phyloP scores from a whole-genome alignment of 2,113 vertebrate species.

The Tragulus kanchil region DNA sequence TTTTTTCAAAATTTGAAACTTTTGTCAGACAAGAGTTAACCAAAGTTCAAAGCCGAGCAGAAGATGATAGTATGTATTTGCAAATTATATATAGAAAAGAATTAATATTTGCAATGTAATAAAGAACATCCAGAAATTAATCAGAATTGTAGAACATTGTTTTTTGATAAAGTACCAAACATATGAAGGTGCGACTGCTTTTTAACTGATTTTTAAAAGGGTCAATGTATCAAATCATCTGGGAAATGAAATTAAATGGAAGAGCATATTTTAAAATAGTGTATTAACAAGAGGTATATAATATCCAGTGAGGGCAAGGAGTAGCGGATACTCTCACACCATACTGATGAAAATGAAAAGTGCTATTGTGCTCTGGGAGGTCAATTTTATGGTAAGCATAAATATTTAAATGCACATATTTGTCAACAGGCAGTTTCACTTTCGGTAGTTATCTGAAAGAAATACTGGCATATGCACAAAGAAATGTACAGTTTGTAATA shows the following conservation, averaged over 20 bases:
- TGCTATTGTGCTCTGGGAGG: not conserved
- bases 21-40: not conserved
- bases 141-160: not conserved
- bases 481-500: not conserved
- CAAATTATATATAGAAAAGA: not conserved
- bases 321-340: not conserved
- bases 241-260: constrained; percentile 21
- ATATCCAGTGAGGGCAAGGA: not conserved
- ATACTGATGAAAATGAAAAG: not conserved
- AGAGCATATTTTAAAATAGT: not conserved
- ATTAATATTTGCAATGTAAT: not conserved
- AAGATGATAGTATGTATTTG: not conserved
- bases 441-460: not conserved
- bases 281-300: not conserved
- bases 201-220: not conserved
- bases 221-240: not conserved
- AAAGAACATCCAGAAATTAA: not conserved
- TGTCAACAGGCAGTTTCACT: not conserved
- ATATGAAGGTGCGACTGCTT: not conserved
- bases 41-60: constrained; percentile 27
- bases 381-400: not conserved
- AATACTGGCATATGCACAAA: not conserved
- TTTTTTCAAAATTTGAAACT: constrained; percentile 13
- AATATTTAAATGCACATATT: not conserved
- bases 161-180: not conserved